Base-by-base conservation (phyloP, 2,797 vertebrate genomes). In the Chelon labrosus region DNA sequence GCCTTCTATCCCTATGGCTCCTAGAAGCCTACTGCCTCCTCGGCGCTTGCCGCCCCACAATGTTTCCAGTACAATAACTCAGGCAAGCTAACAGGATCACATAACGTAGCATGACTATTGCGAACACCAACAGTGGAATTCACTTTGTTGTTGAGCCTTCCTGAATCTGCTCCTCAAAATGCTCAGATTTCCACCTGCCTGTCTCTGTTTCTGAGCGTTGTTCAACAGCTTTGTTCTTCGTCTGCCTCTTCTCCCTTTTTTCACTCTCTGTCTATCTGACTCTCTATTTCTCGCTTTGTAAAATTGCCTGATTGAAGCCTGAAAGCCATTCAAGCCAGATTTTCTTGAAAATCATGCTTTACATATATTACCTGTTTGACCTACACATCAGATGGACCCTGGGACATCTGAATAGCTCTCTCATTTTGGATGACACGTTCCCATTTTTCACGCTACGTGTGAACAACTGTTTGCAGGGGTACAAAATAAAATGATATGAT, bases 61-160 rank as follows among this genome's bases (percentile, higher is more conserved):
- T 73, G 63, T 83, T 87, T 83, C 58, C 57, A 74, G 65, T 79
- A 82, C 84, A 88, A 88, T 75, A 84, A 85, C 77, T 59, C 73
- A 65, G 73, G 68, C 66, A 61, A 81, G 85, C 80, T 85, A 87
- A 88, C 83, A 86, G 82, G 82, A 91, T 90, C 88, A 84, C 77
- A 87, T 73, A 86, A 80, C 50, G 3, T 74, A 78, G 82, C 74
- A 47, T 88, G 81, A 84, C 86, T 72, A 70, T 63, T 83, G 72
- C 55, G 14, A 85, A 85, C 77, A 75, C 68, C 73, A 59, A 83
- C 70, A 71, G 75, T 69, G 59, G 73, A 78, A 75, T 79, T 75
- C 3, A 7, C 79, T 79, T 75, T 84, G 84, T 88, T 86, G 61
- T 80, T 81, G 65, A 54, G 65, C 53, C 56, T 78, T 64, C 31